phyloP scores from a whole-genome alignment of 1,140 invertebrate genomes.

The Sipha flava region DNA sequence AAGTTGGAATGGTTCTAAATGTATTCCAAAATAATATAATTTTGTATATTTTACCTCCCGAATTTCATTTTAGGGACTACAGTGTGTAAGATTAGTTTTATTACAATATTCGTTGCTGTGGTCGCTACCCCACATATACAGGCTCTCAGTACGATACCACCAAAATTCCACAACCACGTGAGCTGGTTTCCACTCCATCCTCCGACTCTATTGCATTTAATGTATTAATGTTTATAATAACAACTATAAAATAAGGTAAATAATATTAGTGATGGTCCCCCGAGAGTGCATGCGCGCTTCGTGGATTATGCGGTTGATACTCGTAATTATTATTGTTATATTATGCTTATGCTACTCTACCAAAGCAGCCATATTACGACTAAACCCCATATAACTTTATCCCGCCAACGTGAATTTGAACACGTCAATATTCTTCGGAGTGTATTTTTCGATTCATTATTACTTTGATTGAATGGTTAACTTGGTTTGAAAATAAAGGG shows the following conservation, averaged over 20 bases:
- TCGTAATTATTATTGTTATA: constrained; percentile 13
- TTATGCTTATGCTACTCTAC: not conserved
- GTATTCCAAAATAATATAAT: not conserved
- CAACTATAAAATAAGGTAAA: constrained; percentile 27
- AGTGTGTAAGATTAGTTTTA: not conserved
- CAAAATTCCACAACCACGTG: not conserved
- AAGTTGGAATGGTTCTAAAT: not conserved
- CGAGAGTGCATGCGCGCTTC: not conserved
- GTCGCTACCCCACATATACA: not conserved
- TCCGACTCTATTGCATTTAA: not conserved
- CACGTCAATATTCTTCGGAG: not conserved
- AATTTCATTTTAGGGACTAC: not conserved
- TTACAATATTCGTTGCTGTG: not conserved
- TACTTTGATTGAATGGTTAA: not conserved
- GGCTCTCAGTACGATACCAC: not conserved
- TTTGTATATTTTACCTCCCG: not conserved
- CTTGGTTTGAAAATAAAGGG: not conserved
- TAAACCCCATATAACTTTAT: not conserved
- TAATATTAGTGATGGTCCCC: constrained; percentile 11
- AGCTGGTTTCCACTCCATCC: not conserved
- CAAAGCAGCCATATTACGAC: not conserved
- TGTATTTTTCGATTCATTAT: not conserved
- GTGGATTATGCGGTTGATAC: constrained; percentile 10
- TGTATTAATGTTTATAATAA: constrained; percentile 8
- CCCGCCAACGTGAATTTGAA: not conserved